Conservation (phyloP, 2,113 vertebrate genomes). For the Girardinichthys multiradiatus region DNA sequence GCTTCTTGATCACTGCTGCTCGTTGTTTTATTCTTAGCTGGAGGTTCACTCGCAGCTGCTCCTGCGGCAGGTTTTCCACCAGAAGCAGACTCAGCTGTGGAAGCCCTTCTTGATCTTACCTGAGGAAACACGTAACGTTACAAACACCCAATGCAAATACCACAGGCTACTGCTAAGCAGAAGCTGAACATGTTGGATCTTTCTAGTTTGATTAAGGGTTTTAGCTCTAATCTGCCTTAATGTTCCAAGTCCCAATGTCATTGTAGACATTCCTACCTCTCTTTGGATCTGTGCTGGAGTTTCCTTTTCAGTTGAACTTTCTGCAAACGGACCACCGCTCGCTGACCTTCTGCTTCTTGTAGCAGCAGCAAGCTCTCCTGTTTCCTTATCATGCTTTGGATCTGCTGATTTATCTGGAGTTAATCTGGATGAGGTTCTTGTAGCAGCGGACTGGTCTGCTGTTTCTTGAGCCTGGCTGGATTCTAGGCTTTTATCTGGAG, state of each 20-base stretch:
- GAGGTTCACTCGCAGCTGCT: neutral
- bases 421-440: neutral
- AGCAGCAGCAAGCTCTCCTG: fast-evolving
- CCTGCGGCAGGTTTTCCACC: neutral
- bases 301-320: fast-evolving
- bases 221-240: too few species aligned
- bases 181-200: neutral
- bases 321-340: neutral
- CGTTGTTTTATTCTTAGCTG: neutral
- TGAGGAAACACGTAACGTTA: neutral
- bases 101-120: neutral
- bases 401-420: neutral
- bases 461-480: neutral
- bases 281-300: neutral
- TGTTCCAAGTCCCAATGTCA: too few species aligned
- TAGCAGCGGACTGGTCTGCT: neutral
- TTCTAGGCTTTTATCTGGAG: neutral
- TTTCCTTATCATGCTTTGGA: neutral
- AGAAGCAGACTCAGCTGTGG: neutral
- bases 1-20: neutral
- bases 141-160: neutral
- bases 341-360: constrained; percentile 4
- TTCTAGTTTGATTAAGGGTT: too few species aligned
- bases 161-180: too few species aligned
- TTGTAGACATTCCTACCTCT: constrained; percentile 18